Evolutionary conservation across 2,797 vertebrate species (phyloP), one percentile per base, ranked within the genome.

Genomic region (Xiphorhynchus erythropygius): DNA sequence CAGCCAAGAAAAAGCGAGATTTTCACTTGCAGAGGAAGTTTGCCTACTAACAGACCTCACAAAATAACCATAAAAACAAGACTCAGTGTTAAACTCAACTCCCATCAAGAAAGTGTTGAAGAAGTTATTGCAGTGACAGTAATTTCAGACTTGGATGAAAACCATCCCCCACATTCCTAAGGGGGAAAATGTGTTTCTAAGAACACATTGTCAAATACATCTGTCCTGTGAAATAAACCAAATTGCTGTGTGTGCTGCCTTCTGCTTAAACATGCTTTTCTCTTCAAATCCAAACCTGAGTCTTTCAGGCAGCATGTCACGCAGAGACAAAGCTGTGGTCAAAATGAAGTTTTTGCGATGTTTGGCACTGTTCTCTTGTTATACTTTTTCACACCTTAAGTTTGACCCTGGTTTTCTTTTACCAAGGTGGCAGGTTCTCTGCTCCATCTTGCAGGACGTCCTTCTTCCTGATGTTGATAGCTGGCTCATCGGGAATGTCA

Each of bases 221-320:
- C 77, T 73, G 77, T 79, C 65, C 77, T 90, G 80, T 90, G 89
- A 91, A 95, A 95, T 76, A 84, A 86, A 82, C 21, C 10, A 14
- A 78, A 62, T 30, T 88, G 25, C 50, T 18, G 11, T 27, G 46
- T 68, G 67, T 89, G 55, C 62, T 91, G 64, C 82, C 65, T 87
- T 89, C 82, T 91, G 65, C 25, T 91, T 57, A 73, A 90, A 74
- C 27, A 42, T 9, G 42, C 25, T 77, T 77, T 47, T n/a, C 52
- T 70, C 42, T 62, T 62, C 32, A 68, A 68, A 65, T n/a, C 37
- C 64, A 86, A 77, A 23, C n/a, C 35, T 0, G 0, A 53, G 49
- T 15, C 60, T 68, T 92, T 84, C 73, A 80, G 63, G 35, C 39
- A 84, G 22, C 5, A 41, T 37, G 16, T 27, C 33, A 39, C 9